A percentile compares a stretch with the other conserved stretches of the same genome.
These are phyloP conservation scores for Gila robusta DNA, from an alignment of 2,797 vertebrate species.

Conservation along the genomic window DNA sequence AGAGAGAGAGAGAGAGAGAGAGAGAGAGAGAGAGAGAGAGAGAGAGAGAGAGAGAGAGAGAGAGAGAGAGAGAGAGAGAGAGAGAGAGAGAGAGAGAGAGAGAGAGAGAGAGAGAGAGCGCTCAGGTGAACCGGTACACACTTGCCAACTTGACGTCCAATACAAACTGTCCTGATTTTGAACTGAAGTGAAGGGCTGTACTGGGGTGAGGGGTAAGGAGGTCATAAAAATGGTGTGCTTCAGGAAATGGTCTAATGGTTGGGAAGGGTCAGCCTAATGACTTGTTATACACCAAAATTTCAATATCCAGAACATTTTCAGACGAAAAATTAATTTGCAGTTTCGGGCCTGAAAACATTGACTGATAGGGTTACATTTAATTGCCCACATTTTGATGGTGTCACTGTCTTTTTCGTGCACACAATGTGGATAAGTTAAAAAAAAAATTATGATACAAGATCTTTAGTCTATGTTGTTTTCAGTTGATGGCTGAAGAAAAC, in stretches of 20 bases:
- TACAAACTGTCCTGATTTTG: conserved; percentile 30
- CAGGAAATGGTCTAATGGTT: not conserved
- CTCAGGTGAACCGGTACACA: conserved; percentile 18
- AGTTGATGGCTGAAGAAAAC: not conserved
- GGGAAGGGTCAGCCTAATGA: not conserved
- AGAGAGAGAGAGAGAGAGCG: no score
- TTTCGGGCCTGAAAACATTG: not conserved
- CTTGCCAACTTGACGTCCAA: not conserved
- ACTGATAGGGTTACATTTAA: not conserved
- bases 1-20: no score
- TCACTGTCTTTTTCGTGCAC: not conserved
- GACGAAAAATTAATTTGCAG: not conserved
- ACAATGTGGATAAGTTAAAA: not conserved
- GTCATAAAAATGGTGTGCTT: not conserved
- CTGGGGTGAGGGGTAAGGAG: not conserved
- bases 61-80: not conserved
- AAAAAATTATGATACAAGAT: not conserved
- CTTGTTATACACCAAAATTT: not conserved
- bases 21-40: no score
- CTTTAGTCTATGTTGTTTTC: not conserved
- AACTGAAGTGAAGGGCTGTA: not conserved
- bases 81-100: no score
- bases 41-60: no score
- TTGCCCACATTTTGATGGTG: not conserved
- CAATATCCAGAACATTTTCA: not conserved